A percentile compares a stretch with the other conserved stretches of the same genome.
phyloP scores from a whole-genome alignment of 2,113 vertebrate genomes.

The Hippopotamus amphibius region DNA sequence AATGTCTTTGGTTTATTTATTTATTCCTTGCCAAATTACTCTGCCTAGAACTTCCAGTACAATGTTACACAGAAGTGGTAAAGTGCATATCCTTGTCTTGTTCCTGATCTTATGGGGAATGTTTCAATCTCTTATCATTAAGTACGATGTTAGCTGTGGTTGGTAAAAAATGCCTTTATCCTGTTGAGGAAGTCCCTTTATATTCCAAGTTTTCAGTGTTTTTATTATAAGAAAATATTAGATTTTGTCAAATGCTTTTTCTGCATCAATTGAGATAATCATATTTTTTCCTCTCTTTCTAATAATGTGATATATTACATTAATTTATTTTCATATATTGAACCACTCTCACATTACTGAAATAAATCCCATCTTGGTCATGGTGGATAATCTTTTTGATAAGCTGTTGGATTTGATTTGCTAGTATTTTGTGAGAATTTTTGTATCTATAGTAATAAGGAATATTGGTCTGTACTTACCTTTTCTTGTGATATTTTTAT shows the following conservation, averaged over 20 bases:
- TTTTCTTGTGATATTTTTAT: background rate
- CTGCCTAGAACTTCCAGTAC: background rate
- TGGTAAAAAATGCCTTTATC: background rate
- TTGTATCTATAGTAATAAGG: background rate
- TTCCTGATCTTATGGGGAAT: background rate
- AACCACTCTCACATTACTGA: background rate
- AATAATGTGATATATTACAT: background rate
- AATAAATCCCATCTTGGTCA: conserved; percentile 29
- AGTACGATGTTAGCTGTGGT: background rate
- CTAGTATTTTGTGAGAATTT: background rate
- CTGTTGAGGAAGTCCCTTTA: background rate
- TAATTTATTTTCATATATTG: background rate
- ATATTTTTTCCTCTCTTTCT: background rate
- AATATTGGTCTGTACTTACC: background rate
- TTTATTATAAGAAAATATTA: background rate
- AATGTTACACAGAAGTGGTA: background rate
- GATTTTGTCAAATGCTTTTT: background rate
- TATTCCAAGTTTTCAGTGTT: background rate
- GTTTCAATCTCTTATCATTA: background rate
- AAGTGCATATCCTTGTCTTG: background rate
- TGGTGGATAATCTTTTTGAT: background rate
- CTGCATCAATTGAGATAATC: background rate
- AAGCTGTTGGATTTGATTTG: background rate
- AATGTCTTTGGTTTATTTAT: background rate
- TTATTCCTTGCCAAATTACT: background rate